Base-by-base conservation (phyloP, 1,140 invertebrate genomes). In the Cataglyphis hispanica region DNA sequence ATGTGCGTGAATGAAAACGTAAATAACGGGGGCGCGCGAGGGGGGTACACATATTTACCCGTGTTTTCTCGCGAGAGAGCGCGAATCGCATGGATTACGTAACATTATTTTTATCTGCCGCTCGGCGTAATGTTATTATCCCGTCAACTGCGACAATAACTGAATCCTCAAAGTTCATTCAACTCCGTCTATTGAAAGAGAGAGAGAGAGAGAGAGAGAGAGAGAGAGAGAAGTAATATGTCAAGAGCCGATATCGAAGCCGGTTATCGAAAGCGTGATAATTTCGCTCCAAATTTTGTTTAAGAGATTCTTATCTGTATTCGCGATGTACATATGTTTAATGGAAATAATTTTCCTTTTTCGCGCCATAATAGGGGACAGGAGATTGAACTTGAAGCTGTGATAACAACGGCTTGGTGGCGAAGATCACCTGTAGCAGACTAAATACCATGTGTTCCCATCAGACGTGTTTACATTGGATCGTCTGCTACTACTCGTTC, bases 101-200 rank as follows among this genome's bases (percentile, higher is more conserved):
- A 86, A 85, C 46, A 85, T 80, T 81, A 85, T 63, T 81, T 88
- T 89, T 89, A 88, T 88, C 69, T 76, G 16, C 13, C 31, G 27
- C 63, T 80, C 64, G 61, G 19, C 61, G 61, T 86, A 88, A 89
- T 53, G 66, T 75, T 76, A 67, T 61, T 84, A 87, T 53, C 61
- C 25, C 46, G 8, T 13, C 34, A 25, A 74, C 37, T 43, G 53
- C 13, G 84, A 69, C 69, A 75, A 80, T 75, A 60, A 46, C 16
- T 67, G 63, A 78, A 78, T 61, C n/a, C 4, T 50, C 46, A 16
- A 80, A 25, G 70, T 75, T 67, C 56, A 74, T 61, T 78, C 58
- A 58, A 88, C 67, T 53, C 58, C 58, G 2, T 72, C 19, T 56
- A 56, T 80, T 13, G 40, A 37, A n/a, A 8, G 34, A n/a, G 13